Evolutionary conservation across 1,140 invertebrate genomes (phyloP), one percentile per base, ranked within the genome.

Genomic region (Solenopsis invicta): DNA sequence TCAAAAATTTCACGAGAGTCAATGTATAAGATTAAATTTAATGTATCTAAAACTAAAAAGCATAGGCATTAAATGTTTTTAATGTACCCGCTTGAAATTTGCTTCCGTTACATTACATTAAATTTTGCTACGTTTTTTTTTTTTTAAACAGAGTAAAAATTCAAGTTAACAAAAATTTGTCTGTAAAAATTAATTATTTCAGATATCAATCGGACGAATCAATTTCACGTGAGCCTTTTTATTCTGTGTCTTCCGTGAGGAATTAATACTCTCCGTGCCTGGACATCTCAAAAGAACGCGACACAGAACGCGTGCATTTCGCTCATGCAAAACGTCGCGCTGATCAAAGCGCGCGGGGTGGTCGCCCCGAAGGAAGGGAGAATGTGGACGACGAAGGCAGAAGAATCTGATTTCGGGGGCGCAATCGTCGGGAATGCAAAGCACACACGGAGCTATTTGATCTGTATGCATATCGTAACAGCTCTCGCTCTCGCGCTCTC

Each of bases 381-480:
- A 56, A 85, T 18, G 69, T 59, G 69, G 54, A 84, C 80, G 80
- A 84, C 52, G 69, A 84, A 74, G 54, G 82, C 62, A 76, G 54
- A 77, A 74, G 82, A 88, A 88, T 85, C 71, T 88, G 81, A 88
- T 85, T 88, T 88, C 64, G 69, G 41, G 24, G 64, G 71, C 34
- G 74, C 87, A 88, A 88, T 88, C 64, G 72, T 76, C 64, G 87
- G 72, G 84, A 88, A 86, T 86, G 86, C 86, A 87, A 67, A 82
- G 69, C 86, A 89, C 77, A 89, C 87, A 87, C 48, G 72, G 54
- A 77, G 77, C 78, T 89, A 88, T 89, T 89, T 89, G 77, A 89
- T 87, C 88, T 89, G 86, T 89, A 89, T 89, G 88, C 88, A 89
- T 88, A 88, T 78, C 78, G 66, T 85, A 88, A 76, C 72, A 76